These are phyloP conservation scores for Anneissia japonica DNA, from an alignment of 35 echinoderm and acorn worm genomes.

Conservation along the genomic window DNA sequence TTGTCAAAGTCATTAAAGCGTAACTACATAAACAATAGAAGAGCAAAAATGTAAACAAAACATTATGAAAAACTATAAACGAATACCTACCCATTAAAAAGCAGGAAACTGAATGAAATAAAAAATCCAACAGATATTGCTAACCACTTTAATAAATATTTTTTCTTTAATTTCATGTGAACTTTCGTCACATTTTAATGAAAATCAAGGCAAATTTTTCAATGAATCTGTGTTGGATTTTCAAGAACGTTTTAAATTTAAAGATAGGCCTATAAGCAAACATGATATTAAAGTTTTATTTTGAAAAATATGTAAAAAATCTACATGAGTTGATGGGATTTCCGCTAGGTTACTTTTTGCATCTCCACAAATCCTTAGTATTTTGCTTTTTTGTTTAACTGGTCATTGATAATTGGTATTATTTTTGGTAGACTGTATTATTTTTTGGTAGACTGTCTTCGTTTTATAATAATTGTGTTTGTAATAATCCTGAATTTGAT, in stretches of 20 bases:
- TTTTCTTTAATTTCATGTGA: background rate
- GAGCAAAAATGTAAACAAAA: background rate
- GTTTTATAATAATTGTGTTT: too few relatives aligned
- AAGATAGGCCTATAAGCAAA: background rate
- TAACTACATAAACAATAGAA: background rate
- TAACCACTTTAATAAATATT: background rate
- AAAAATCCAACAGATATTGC: background rate
- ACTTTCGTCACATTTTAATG: background rate
- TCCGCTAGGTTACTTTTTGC: constrained; percentile 18
- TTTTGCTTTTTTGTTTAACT: too few relatives aligned
- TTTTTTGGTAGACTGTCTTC: too few relatives aligned
- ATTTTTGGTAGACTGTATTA: too few relatives aligned
- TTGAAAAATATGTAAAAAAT: constrained; percentile 10
- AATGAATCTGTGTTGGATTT: background rate
- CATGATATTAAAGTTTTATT: background rate
- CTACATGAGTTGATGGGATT: constrained; percentile 23
- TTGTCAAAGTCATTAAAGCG: background rate
- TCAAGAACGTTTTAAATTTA: background rate
- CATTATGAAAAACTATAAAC: background rate
- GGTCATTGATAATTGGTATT: too few relatives aligned
- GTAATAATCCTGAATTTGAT: too few relatives aligned
- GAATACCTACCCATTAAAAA: background rate
- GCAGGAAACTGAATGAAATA: background rate
- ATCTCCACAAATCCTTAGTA: background rate
- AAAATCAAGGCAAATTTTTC: background rate